A percentile compares a stretch with the other conserved stretches of the same genome.
Evolutionary conservation across 2,113 vertebrate species (phyloP).

Genomic region (Hepsetus odoe): DNA sequence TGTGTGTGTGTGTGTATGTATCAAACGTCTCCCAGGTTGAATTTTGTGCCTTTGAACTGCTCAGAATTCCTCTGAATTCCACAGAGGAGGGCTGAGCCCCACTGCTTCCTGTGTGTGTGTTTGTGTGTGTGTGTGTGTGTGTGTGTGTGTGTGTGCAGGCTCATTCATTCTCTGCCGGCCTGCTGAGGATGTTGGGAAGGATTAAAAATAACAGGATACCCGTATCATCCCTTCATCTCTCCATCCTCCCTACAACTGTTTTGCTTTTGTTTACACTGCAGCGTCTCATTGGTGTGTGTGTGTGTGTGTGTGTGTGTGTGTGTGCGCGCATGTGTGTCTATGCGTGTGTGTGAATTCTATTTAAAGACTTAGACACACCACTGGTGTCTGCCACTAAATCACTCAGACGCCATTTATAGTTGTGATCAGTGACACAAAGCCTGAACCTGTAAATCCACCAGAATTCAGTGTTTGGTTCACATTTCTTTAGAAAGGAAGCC

Average conservation of each 20-base stretch:
- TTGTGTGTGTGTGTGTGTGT: background rate
- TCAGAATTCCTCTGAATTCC: slow-evolving; percentile 35
- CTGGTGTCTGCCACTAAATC: too few relatives aligned
- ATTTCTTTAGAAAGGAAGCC: too few relatives aligned
- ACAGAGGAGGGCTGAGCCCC: slow-evolving; percentile 27
- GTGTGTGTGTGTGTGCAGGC: background rate
- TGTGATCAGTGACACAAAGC: too few relatives aligned
- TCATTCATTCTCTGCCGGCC: background rate
- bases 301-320: too few relatives aligned
- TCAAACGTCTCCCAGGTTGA: too few relatives aligned
- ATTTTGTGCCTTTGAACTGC: slow-evolving; percentile 15
- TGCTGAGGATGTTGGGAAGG: slow-evolving; percentile 12
- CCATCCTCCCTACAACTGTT: background rate
- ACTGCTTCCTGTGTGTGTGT: slow-evolving; percentile 27
- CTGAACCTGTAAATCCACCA: too few relatives aligned
- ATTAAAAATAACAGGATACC: slow-evolving; percentile 33
- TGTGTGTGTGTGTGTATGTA: too few relatives aligned
- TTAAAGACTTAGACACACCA: too few relatives aligned
- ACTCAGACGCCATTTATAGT: too few relatives aligned
- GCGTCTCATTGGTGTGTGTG: background rate
- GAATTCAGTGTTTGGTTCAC: too few relatives aligned
- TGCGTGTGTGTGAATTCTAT: background rate
- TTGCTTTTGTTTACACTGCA: slow-evolving; percentile 19
- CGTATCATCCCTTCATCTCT: slow-evolving; percentile 11
- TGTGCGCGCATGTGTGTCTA: too few relatives aligned